These are phyloP conservation scores for Gracilinanus agilis DNA, from an alignment of 2,113 vertebrate genomes.

Conservation along the genomic window DNA sequence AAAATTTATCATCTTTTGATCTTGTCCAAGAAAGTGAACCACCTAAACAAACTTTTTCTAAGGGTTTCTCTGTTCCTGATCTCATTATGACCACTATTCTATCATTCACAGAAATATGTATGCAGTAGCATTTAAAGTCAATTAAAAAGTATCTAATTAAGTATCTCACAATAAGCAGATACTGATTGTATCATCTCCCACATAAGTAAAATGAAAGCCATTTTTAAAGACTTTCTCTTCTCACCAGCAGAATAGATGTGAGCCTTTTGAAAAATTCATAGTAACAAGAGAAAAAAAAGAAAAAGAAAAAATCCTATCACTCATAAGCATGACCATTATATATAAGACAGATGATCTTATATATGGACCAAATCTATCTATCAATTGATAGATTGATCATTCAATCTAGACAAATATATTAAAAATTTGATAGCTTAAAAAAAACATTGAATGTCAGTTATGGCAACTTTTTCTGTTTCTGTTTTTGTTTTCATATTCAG, in stretches of 20 bases:
- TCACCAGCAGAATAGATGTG: slow-evolving; percentile 71
- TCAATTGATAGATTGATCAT: too few relatives aligned
- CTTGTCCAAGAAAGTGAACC: neutral
- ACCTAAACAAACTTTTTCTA: neutral
- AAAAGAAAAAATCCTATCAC: slow-evolving; percentile 75
- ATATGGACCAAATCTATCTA: too few relatives aligned
- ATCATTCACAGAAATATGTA: slow-evolving; percentile 56
- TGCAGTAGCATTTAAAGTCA: slow-evolving; percentile 66
- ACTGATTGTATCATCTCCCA: slow-evolving; percentile 77
- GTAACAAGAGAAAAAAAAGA: slow-evolving; percentile 67
- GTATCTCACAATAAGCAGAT: slow-evolving; percentile 81
- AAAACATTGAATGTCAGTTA: slow-evolving; percentile 69
- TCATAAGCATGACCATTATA: slow-evolving; percentile 75
- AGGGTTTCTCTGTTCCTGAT: neutral
- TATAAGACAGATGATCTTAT: slow-evolving; percentile 70
- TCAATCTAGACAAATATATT: too few relatives aligned
- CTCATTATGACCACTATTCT: neutral
- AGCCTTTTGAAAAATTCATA: slow-evolving; percentile 80
- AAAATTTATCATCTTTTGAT: neutral
- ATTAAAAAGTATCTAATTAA: slow-evolving; percentile 80
- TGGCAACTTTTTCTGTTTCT: slow-evolving; percentile 8
- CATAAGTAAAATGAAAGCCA: slow-evolving; percentile 79
- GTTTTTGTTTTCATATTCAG: neutral
- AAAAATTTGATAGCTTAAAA: neutral
- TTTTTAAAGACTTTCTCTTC: slow-evolving; percentile 85